A percentile compares a stretch with the other conserved stretches of the same genome.
Evolutionary conservation across 2,113 vertebrate genomes (phyloP).

Genomic region (Dendropsophus ebraccatus): DNA sequence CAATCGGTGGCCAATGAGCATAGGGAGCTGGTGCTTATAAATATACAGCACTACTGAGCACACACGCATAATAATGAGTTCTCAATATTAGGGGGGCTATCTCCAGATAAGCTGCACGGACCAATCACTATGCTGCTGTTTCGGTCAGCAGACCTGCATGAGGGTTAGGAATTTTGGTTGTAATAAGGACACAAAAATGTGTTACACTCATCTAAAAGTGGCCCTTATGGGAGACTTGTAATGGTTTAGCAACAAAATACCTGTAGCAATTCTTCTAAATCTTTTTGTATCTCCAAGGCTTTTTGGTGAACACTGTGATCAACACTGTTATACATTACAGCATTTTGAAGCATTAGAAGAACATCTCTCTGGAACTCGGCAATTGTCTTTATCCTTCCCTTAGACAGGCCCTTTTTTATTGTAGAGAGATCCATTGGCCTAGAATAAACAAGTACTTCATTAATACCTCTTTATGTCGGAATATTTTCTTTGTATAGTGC

Average conservation of each 20-base stretch:
- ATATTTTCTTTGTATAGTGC: background rate
- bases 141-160: too few species aligned
- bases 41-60: too few species aligned
- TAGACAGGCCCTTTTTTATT: constrained; percentile 97
- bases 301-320: constrained; percentile 98
- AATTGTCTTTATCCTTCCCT: constrained; percentile 92
- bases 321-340: constrained; percentile 98
- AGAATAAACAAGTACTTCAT: background rate
- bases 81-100: too few species aligned
- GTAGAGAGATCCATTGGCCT: constrained; percentile 98
- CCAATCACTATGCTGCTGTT: too few species aligned
- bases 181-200: too few species aligned
- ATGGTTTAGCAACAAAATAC: constrained; percentile 62
- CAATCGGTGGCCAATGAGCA: too few species aligned
- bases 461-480: background rate
- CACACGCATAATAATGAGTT: too few species aligned
- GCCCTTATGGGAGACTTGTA: background rate
- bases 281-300: constrained; percentile 97
- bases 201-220: too few species aligned
- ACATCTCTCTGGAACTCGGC: constrained; percentile 98
- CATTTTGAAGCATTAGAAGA: constrained; percentile 99
- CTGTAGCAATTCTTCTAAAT: constrained; percentile 95
- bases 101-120: too few species aligned
- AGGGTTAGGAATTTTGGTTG: too few species aligned
- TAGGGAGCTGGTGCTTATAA: too few species aligned